A percentile compares a stretch with the other conserved stretches of the same genome.
These are phyloP conservation scores for Collichthys lucidus DNA, from an alignment of 2,113 vertebrate genomes.

Conservation along the genomic window DNA sequence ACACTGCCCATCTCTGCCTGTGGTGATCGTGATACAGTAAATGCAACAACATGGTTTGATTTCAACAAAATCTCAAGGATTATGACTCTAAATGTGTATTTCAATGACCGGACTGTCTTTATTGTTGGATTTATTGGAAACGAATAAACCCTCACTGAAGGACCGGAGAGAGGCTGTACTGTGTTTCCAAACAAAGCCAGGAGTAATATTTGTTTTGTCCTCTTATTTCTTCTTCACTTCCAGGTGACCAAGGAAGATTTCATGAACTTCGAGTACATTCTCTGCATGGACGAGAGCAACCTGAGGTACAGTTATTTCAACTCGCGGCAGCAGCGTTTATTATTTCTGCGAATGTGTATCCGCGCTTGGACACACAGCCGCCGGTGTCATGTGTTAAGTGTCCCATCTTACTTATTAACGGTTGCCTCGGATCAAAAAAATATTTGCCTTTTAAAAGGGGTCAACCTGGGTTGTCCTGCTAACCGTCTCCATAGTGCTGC, in stretches of 20 bases:
- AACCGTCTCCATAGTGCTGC: conserved; percentile 1
- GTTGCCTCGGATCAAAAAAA: background rate
- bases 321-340: background rate
- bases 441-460: conserved; percentile 11
- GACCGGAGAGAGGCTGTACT: conserved; percentile 1
- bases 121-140: conserved; percentile 7
- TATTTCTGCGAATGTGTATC: background rate
- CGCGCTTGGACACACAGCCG: background rate
- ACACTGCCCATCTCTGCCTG: too few species aligned
- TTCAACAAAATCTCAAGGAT: background rate
- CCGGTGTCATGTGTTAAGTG: conserved; percentile 23
- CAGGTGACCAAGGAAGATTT: conserved; percentile 96
- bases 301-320: conserved; percentile 84
- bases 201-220: conserved; percentile 60
- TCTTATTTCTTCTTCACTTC: conserved; percentile 44
- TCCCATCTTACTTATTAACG: background rate
- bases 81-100: background rate
- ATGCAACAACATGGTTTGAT: background rate
- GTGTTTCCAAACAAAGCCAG: conserved; percentile 32
- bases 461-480: background rate
- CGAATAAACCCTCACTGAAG: conserved; percentile 2
- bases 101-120: background rate
- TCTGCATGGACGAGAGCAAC: conserved; percentile 99
- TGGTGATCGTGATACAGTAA: background rate
- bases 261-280: conserved; percentile 91